Percentiles rank a stretch among this genome's conserved stretches.
Evolutionary conservation across 2,797 vertebrate species (phyloP).

Genomic region (Cyclopterus lumpus): DNA sequence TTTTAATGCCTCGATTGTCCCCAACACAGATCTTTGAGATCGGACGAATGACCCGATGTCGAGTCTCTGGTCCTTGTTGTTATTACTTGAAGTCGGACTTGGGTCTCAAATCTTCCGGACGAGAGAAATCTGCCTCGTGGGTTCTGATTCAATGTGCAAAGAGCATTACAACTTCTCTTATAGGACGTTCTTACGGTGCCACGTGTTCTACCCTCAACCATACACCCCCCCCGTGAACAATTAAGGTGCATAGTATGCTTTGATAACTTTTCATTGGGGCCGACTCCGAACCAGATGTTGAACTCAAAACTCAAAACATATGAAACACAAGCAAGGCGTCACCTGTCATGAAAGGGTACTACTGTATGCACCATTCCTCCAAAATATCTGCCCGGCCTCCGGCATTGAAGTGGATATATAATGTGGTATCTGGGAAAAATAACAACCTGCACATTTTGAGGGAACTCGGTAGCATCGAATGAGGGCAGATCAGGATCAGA

Average conservation of each 20-base stretch:
- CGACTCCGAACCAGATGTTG: neutral
- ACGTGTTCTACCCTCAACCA: too few species aligned
- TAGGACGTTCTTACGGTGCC: neutral
- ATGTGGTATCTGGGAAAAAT: constrained; percentile 13
- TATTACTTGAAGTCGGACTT: too few species aligned
- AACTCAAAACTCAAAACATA: neutral
- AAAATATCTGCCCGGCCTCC: neutral
- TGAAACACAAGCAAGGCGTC: neutral
- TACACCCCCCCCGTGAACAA: neutral
- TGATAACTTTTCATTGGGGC: neutral
- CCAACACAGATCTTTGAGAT: too few species aligned
- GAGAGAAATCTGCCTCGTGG: too few species aligned
- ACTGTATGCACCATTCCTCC: neutral
- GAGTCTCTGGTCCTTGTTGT: too few species aligned
- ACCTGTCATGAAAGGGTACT: neutral
- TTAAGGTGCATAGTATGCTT: neutral
- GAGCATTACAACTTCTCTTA: neutral
- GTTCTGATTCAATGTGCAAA: too few species aligned
- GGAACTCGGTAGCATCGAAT: neutral
- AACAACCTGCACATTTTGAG: constrained; percentile 43
- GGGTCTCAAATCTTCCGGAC: too few species aligned
- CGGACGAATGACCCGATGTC: too few species aligned
- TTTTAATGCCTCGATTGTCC: too few species aligned
- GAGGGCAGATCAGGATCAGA: constrained; percentile 55
- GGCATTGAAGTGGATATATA: neutral